A percentile compares a stretch with the other conserved stretches of the same genome.
phyloP scores from a whole-genome alignment of 2,888 invertebrate genomes.

The Seladonia tumulorum region DNA sequence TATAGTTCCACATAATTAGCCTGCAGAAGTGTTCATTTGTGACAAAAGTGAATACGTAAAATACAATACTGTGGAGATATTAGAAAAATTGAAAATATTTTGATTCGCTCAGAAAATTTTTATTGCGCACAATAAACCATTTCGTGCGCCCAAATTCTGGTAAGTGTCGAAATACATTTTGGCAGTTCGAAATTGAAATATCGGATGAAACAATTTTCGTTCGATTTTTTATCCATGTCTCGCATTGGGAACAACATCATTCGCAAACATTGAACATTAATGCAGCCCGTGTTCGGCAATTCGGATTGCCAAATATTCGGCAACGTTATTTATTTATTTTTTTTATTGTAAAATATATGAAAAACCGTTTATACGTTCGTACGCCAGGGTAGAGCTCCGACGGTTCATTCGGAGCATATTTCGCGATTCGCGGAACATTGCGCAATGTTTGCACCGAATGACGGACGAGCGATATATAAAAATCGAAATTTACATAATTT shows the following conservation, averaged over 20 bases:
- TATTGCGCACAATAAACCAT: background rate
- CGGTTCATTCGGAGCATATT: background rate
- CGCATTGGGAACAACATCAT: background rate
- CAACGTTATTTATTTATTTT: background rate
- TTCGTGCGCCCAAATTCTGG: background rate
- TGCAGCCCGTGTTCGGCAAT: background rate
- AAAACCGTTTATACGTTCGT: background rate
- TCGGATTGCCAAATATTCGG: background rate
- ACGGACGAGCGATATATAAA: background rate
- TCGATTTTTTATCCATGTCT: background rate
- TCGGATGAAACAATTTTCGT: background rate
- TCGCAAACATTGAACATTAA: constrained; percentile 18
- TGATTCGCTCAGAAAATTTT: background rate
- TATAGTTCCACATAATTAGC: too few relatives aligned
- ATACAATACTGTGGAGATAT: too few relatives aligned
- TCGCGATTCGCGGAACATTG: background rate
- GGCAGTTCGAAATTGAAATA: background rate
- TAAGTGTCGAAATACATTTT: background rate
- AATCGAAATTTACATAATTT: constrained; percentile 4
- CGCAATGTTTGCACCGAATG: background rate
- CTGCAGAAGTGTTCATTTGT: too few relatives aligned
- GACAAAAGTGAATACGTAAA: too few relatives aligned
- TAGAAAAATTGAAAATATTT: background rate
- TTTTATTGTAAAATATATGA: background rate
- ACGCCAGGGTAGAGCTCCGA: background rate